Evolutionary conservation across 2,888 invertebrate genomes (phyloP).

Genomic region (Acanthosepion pharaonis): DNA sequence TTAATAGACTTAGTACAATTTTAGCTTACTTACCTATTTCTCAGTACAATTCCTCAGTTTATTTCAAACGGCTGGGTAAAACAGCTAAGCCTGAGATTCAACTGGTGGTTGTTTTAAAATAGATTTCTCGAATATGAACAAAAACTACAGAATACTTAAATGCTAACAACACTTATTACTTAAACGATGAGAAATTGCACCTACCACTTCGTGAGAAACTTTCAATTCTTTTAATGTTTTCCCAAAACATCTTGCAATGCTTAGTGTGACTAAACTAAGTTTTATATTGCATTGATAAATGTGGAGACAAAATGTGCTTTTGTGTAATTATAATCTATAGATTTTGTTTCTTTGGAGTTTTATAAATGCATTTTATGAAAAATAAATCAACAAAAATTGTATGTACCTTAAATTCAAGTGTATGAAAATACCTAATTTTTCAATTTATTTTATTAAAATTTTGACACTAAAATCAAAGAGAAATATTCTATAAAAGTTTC

Average conservation of each 20-base stretch:
- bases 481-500: too few species aligned
- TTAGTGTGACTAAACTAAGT: constrained; percentile 7
- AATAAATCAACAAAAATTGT: too few species aligned
- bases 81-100: neutral
- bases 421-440: too few species aligned
- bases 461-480: too few species aligned
- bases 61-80: too few species aligned
- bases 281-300: neutral
- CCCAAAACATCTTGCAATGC: constrained; percentile 1
- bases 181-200: neutral
- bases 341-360: neutral
- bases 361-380: neutral
- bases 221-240: neutral
- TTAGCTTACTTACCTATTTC: neutral
- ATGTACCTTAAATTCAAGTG: too few species aligned
- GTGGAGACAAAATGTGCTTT: neutral
- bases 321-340: neutral
- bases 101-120: neutral
- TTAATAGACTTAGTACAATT: neutral
- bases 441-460: too few species aligned
- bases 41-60: neutral
- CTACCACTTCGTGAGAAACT: neutral
- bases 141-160: neutral
- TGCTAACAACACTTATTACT: neutral
- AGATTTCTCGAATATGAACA: neutral